Evolutionary conservation across 2,888 invertebrate species (phyloP).

Genomic region (Acrobasis repandana): DNA sequence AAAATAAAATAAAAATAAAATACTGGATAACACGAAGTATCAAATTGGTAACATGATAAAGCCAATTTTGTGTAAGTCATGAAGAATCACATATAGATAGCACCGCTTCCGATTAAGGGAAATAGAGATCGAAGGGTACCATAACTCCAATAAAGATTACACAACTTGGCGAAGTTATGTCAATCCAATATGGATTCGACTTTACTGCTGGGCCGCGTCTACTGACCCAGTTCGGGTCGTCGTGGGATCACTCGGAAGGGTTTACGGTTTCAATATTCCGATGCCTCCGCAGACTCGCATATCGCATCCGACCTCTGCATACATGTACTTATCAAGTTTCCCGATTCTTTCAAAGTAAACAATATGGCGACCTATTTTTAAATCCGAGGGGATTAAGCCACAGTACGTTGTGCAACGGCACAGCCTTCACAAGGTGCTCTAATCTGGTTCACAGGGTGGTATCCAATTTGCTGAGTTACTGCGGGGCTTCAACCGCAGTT

Average conservation of each 20-base stretch:
- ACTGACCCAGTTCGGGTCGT: conserved; percentile 69
- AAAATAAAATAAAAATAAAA: too few species aligned
- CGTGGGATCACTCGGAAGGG: conserved; percentile 65
- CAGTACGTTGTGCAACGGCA: conserved; percentile 55
- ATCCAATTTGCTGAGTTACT: conserved; percentile 74
- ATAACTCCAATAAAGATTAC: conserved; percentile 11
- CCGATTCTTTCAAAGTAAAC: conserved; percentile 37
- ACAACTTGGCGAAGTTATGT: conserved; percentile 21
- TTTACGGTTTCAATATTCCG: conserved; percentile 77
- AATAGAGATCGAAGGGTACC: conserved; percentile 2
- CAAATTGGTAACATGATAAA: too few species aligned
- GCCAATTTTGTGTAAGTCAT: too few species aligned
- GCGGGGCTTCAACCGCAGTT: conserved; percentile 74
- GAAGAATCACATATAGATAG: neutral
- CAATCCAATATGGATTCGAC: conserved; percentile 49
- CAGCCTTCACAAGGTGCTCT: conserved; percentile 68
- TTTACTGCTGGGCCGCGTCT: conserved; percentile 55
- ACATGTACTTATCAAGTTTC: conserved; percentile 43
- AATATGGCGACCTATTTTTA: conserved; percentile 55
- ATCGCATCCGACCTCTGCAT: conserved; percentile 42
- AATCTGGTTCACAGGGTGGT: conserved; percentile 69
- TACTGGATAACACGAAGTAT: too few species aligned
- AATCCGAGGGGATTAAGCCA: conserved; percentile 46
- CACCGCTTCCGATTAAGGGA: neutral
- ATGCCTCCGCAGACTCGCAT: conserved; percentile 48